These are phyloP conservation scores for Nematolebias whitei DNA, from an alignment of 2,113 vertebrate species.

Conservation along the genomic window DNA sequence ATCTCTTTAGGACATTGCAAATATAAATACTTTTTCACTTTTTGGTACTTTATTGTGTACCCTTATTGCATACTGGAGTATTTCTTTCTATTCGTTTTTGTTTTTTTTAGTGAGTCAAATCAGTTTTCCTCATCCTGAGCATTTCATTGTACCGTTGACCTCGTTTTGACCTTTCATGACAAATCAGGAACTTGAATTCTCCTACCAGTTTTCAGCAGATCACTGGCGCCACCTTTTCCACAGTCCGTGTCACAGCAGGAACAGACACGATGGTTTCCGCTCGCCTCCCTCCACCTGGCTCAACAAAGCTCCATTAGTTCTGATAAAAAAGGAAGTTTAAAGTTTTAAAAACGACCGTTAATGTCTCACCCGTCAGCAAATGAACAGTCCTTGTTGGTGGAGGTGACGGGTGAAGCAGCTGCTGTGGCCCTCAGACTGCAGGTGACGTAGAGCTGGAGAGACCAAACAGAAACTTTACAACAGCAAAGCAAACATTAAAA, in stretches of 20 bases:
- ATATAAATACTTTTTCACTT: too few relatives aligned
- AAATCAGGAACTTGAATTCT: background rate
- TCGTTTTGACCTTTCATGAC: background rate
- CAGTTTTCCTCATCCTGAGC: too few relatives aligned
- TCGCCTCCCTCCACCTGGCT: constrained; percentile 59
- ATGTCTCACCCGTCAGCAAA: constrained; percentile 57
- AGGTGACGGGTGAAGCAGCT: constrained; percentile 4
- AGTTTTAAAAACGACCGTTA: too few relatives aligned
- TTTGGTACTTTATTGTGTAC: too few relatives aligned
- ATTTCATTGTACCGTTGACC: too few relatives aligned
- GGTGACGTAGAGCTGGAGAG: constrained; percentile 63
- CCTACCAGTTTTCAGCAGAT: constrained; percentile 12
- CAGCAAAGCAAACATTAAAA: background rate
- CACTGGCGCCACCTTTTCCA: constrained; percentile 5
- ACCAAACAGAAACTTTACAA: background rate
- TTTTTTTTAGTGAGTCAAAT: too few relatives aligned
- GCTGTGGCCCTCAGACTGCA: constrained; percentile 56
- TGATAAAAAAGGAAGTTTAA: background rate
- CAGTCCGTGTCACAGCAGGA: constrained; percentile 59
- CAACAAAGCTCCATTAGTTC: background rate
- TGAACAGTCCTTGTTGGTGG: constrained; percentile 65
- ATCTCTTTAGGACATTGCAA: too few relatives aligned
- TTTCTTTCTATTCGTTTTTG: too few relatives aligned
- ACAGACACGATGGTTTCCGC: constrained; percentile 38
- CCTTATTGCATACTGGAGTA: too few relatives aligned